Evolutionary conservation across 1,140 invertebrate species (phyloP).

Genomic region (Drosophila obscura): DNA sequence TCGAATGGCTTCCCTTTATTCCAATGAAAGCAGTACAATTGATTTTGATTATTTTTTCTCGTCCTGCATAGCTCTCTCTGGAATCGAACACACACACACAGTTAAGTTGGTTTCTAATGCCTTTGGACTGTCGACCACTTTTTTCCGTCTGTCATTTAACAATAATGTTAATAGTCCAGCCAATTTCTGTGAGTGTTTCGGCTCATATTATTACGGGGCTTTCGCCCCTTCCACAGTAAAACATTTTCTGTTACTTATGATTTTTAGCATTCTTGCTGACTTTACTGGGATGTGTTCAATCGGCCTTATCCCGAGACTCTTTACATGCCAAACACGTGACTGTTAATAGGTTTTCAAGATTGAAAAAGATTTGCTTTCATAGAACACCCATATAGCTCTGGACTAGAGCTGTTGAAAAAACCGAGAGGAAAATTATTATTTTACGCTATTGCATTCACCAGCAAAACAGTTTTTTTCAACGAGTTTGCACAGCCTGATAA

Average conservation of each 20-base stretch:
- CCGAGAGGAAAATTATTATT: conserved; percentile 30
- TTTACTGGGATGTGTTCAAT: conserved; percentile 58
- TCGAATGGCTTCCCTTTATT: conserved; percentile 39
- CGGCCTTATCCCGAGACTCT: background rate
- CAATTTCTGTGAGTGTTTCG: conserved; percentile 51
- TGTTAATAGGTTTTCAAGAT: background rate
- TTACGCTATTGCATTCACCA: conserved; percentile 37
- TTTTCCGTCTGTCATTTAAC: conserved; percentile 28
- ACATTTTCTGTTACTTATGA: conserved; percentile 43
- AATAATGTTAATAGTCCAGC: conserved; percentile 76
- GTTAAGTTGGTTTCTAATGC: conserved; percentile 68
- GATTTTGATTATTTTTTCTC: conserved; percentile 67
- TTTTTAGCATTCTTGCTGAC: conserved; percentile 41
- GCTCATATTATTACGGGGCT: conserved; percentile 35
- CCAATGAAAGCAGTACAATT: conserved; percentile 56
- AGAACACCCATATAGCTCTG: background rate
- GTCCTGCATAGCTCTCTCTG: conserved; percentile 3
- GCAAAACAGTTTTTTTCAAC: conserved; percentile 40
- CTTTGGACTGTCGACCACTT: conserved; percentile 27
- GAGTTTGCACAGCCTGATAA: conserved; percentile 50
- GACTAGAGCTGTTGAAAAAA: conserved; percentile 6
- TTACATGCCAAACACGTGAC: no score
- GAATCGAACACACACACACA: conserved; percentile 17
- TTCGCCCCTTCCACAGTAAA: conserved; percentile 20
- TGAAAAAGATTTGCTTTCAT: background rate